Evolutionary conservation across 1,140 invertebrate genomes (phyloP), one percentile per base, ranked within the genome.

Genomic region (Dreissena rostriformis): DNA sequence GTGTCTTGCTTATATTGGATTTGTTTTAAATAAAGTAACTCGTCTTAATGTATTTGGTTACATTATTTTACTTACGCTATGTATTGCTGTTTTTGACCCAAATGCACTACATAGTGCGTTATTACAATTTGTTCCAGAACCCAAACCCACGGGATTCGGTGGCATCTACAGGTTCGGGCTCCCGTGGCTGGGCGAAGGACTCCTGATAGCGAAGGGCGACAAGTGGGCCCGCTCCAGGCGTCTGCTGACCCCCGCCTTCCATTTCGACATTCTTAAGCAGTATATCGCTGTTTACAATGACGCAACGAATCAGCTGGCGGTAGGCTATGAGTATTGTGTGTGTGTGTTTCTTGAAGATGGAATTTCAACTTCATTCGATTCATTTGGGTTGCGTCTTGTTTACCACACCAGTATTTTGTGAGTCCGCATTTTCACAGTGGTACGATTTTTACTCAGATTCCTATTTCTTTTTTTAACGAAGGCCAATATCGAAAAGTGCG

Each of bases 191-290:
- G 89, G 89, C 11, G 86, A 87, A 22, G 89, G 89, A 0, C 65
- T 90, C 39, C 68, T 90, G 10, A 52, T 89, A 15, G 76, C 81
- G 39, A 70, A 94, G 77, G 96, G 96, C 63, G 91, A 93, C 24
- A 97, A 96, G 91, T 98, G 97, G 97, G 95, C 95, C 61, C 87
- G 93, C 0, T 94, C 97, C 15, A 94, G 97, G 74, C 97, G 98
- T 94, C 95, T 98, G 86, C 96, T 98, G 11, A 98, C 97, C 1
- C 97, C 97, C 26, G 96, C 97, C 0, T 98, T 98, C 92, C 97
- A 98, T 93, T 97, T 97, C 87, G 95, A 96, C 75, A 97, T 98
- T 61, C 94, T 98, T 52, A 96, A 98, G 84, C 95, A 96, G 78
- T 98, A 98, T 88, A 90, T 97, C 8, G 95, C 96, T 26, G 95